phyloP scores from a whole-genome alignment of 2,113 vertebrate species.

The Aleadryas rufinucha region DNA sequence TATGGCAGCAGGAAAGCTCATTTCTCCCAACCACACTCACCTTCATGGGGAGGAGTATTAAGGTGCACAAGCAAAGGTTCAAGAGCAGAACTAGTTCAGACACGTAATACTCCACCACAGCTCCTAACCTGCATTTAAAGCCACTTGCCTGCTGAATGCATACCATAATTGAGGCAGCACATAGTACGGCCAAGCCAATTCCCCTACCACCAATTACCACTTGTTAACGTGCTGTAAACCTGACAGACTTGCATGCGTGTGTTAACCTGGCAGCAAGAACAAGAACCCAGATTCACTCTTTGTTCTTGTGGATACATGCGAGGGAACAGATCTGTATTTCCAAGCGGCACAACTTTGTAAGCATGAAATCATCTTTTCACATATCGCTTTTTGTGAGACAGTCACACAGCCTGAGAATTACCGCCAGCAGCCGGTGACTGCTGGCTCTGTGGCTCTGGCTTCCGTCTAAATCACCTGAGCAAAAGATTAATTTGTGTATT shows the following conservation, averaged over 20 bases:
- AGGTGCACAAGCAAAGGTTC: background rate
- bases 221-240: background rate
- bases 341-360: background rate
- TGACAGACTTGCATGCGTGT: accelerated
- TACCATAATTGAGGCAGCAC: background rate
- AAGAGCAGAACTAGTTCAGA: background rate
- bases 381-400: background rate
- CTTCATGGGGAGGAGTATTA: accelerated
- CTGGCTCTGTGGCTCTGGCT: background rate
- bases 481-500: background rate
- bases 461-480: background rate
- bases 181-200: background rate
- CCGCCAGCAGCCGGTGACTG: background rate
- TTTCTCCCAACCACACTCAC: background rate
- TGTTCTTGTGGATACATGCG: background rate
- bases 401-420: background rate
- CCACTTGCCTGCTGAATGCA: background rate
- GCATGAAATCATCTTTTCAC: background rate
- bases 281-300: background rate
- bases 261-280: background rate
- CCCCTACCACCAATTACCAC: background rate
- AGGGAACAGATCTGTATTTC: background rate
- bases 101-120: background rate
- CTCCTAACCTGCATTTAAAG: background rate
- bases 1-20: background rate